Base-by-base conservation (phyloP, 2,797 vertebrate genomes). In the Acanthornis magna region DNA sequence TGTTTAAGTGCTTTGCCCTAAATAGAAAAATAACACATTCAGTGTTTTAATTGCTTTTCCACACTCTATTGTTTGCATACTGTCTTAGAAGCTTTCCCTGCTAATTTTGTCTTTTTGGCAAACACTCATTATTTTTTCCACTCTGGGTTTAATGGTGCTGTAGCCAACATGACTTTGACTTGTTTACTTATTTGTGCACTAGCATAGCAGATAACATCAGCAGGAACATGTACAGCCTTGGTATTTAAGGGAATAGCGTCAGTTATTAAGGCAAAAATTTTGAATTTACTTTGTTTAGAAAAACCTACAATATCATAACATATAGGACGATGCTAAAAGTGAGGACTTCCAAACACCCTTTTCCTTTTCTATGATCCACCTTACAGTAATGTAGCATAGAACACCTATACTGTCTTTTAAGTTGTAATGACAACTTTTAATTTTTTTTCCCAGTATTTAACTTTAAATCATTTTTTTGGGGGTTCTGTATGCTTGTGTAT, bases 41-140 rank as follows among this genome's bases (percentile, higher is more conserved):
- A 89, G 65, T 91, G 91, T 96, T 92, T 90, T 97, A 97, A 97
- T 97, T 94, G 91, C 88, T 97, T 97, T 97, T 97, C 96, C 97
- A 97, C 95, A 93, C 95, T 88, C 94, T 84, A 91, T 96, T 96
- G 97, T 97, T 96, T 95, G 94, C 94, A 96, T 94, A 93, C 89
- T 47, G 68, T 96, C 95, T 96, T 93, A 96, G 80, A 92, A 93
- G 92, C 89, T 83, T 91, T 96, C 93, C 85, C 88, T 93, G 91
- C 96, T 95, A 84, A 95, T 94, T 96, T 93, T 96, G 95, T 96
- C 92, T 73, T 94, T 96, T 96, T 97, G 97, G 97, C 97, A 97
- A 95, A 85, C 89, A 84, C 30, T 93, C 95, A 93, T 93, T 95
- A 95, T 97, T 94, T 97, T 94, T 97, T 97, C 92, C 95, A 95